phyloP scores from a whole-genome alignment of 1,140 invertebrate species.

The Macrotrachela quadricornifera region DNA sequence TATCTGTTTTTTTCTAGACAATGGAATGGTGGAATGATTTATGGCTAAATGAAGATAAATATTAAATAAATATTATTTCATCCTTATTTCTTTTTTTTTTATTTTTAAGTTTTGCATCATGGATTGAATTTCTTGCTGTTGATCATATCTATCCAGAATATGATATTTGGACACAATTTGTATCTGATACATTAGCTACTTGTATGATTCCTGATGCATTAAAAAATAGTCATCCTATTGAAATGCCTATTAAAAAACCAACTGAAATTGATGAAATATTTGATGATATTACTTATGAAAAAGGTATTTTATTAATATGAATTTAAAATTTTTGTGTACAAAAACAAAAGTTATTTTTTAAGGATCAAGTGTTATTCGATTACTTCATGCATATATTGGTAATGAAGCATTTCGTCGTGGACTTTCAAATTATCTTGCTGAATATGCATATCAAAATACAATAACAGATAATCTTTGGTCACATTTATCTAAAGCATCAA shows the following conservation, averaged over 20 bases:
- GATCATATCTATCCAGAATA: constrained; percentile 33
- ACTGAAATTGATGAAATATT: not conserved
- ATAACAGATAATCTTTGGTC: constrained; percentile 82
- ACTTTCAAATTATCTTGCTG: constrained; percentile 71
- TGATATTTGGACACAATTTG: constrained; percentile 34
- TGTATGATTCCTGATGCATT: not conserved
- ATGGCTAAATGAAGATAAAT: constrained; percentile 33
- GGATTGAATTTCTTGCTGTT: constrained; percentile 33
- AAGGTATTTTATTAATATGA: not conserved
- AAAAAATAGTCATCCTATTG: not conserved
- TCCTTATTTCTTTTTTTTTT: too few species aligned
- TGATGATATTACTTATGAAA: not conserved
- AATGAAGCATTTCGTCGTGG: constrained; percentile 62
- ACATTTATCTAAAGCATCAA: constrained; percentile 62
- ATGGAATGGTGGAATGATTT: constrained; percentile 32
- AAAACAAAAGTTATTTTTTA: too few species aligned
- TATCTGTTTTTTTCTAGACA: not conserved
- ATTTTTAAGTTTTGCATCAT: constrained; percentile 29
- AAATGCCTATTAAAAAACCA: constrained; percentile 2
- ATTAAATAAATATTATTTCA: constrained; percentile 29
- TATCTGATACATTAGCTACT: constrained; percentile 10
- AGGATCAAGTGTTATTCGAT: constrained; percentile 41
- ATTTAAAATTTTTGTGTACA: not conserved
- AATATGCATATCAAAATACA: constrained; percentile 69
- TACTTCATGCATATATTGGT: not conserved